Percentiles rank a stretch among this genome's conserved stretches.
Evolutionary conservation across 2,113 vertebrate species (phyloP).

Genomic region (Myrmophylax atrothorax): DNA sequence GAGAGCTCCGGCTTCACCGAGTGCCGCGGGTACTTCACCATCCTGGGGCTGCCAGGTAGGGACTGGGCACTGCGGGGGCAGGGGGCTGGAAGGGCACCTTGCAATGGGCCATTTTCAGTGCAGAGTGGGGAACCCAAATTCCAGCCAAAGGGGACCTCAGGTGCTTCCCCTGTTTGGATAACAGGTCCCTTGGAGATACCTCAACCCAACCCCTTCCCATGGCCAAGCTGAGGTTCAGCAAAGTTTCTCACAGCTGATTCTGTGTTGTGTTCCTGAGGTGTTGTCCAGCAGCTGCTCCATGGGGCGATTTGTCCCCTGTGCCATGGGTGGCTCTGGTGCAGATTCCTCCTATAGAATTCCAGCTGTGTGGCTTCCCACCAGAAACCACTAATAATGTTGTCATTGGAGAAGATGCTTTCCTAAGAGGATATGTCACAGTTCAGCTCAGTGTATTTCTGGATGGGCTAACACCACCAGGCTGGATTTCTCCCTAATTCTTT

Average conservation of each 20-base stretch:
- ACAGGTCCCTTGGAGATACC: background rate
- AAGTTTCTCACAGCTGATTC: background rate
- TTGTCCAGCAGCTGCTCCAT: background rate
- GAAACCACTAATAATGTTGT: background rate
- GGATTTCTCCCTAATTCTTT: slow-evolving; percentile 51
- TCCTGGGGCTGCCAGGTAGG: slow-evolving; percentile 91
- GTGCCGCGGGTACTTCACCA: slow-evolving; percentile 87
- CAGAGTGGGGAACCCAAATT: background rate
- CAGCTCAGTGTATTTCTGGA: slow-evolving; percentile 17
- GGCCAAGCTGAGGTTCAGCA: background rate
- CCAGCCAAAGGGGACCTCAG: rapidly evolving
- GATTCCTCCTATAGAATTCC: background rate
- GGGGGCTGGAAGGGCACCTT: rapidly evolving
- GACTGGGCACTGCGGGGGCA: rapidly evolving
- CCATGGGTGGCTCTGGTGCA: rapidly evolving
- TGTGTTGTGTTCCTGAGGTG: background rate
- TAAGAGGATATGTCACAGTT: slow-evolving; percentile 57
- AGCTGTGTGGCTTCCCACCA: background rate
- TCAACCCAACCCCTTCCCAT: rapidly evolving
- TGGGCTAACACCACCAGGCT: background rate
- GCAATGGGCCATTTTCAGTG: rapidly evolving
- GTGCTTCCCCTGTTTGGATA: background rate
- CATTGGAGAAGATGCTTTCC: background rate
- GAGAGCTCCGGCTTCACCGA: slow-evolving; percentile 89
- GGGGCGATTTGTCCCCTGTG: rapidly evolving